Evolutionary conservation across 92 coral and sea anemone species (phyloP).

Genomic region (Nematostella vectensis): DNA sequence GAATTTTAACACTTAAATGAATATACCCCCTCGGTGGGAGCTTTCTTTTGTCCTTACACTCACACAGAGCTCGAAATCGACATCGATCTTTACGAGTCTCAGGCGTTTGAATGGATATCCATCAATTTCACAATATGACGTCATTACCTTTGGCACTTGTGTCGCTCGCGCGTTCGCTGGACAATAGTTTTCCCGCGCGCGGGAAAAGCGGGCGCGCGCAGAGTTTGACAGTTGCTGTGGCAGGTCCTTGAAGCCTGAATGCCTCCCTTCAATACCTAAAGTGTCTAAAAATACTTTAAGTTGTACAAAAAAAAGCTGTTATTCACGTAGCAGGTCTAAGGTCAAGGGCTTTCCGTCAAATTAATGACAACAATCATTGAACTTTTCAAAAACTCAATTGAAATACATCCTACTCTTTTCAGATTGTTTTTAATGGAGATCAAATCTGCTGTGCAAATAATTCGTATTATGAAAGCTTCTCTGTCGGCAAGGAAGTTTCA

Average conservation of each 20-base stretch:
- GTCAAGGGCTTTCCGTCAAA: not conserved
- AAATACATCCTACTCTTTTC: too few species aligned
- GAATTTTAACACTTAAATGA: not conserved
- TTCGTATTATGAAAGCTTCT: too few species aligned
- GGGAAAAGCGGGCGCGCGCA: not conserved
- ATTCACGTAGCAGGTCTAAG: not conserved
- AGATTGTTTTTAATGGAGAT: too few species aligned
- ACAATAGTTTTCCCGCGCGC: constrained; percentile 1
- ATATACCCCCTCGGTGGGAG: not conserved
- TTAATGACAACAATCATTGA: not conserved
- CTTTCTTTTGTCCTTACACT: not conserved
- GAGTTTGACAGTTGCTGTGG: too few species aligned
- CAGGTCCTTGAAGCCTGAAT: too few species aligned
- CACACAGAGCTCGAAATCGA: not conserved
- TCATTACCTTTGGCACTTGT: not conserved
- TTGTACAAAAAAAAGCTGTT: not conserved
- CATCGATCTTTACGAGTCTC: too few species aligned
- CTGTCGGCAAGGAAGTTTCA: too few species aligned
- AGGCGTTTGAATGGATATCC: too few species aligned
- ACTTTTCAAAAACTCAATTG: too few species aligned
- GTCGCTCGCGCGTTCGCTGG: not conserved
- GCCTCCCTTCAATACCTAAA: too few species aligned
- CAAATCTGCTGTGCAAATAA: too few species aligned
- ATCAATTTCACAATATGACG: not conserved
- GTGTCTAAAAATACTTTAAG: not conserved